Conservation (phyloP, 92 coral and sea anemone species). For the Porites rus region DNA sequence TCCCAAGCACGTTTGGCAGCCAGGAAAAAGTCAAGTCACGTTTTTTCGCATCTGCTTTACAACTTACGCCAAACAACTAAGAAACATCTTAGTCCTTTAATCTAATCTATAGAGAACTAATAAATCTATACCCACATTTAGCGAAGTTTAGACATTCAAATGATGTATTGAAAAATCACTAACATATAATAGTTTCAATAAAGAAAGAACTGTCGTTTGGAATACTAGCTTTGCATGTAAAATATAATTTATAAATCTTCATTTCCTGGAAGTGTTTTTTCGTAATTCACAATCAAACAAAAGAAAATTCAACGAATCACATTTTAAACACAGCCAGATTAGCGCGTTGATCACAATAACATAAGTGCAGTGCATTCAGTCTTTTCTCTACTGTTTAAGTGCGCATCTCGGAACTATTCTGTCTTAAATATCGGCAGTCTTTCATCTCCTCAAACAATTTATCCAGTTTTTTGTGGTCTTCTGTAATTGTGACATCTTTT, state of each 20-base stretch:
- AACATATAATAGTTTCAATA: too few relatives aligned
- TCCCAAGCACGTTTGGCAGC: too few relatives aligned
- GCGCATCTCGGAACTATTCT: conserved; percentile 10
- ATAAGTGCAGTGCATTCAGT: neutral
- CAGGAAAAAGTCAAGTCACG: too few relatives aligned
- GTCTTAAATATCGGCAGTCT: conserved; percentile 57
- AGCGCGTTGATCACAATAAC: neutral
- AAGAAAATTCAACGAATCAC: neutral
- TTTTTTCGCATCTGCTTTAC: too few relatives aligned
- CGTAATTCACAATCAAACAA: neutral
- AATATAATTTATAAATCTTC: neutral
- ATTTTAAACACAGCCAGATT: neutral
- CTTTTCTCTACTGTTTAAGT: neutral
- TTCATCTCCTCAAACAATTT: conserved; percentile 64
- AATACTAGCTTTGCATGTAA: too few relatives aligned
- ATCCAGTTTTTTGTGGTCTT: conserved; percentile 41
- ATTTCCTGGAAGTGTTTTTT: neutral
- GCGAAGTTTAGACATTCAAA: too few relatives aligned
- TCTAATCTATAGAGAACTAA: too few relatives aligned
- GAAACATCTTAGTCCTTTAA: too few relatives aligned
- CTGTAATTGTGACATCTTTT: neutral
- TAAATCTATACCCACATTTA: too few relatives aligned
- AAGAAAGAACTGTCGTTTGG: neutral
- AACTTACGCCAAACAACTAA: too few relatives aligned
- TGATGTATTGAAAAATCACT: too few relatives aligned